Percentiles rank a stretch among this genome's conserved stretches.
Evolutionary conservation across 2,797 vertebrate genomes (phyloP).

Genomic region (Echiichthys vipera): DNA sequence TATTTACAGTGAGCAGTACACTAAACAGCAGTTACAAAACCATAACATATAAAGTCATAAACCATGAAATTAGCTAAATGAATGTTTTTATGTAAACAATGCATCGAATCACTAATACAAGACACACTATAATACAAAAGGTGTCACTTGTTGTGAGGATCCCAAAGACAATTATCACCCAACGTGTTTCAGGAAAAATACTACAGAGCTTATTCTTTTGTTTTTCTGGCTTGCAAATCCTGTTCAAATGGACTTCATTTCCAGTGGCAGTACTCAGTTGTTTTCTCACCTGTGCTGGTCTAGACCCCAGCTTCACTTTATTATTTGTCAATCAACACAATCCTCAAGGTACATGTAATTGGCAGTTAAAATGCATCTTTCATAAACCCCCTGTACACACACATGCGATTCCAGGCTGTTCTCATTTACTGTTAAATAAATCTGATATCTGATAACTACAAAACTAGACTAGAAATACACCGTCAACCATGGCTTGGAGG

Average conservation of each 20-base stretch:
- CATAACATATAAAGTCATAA: background rate
- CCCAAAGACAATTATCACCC: background rate
- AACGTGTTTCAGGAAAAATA: background rate
- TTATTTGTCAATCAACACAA: no score
- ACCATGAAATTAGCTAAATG: background rate
- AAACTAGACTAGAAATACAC: no score
- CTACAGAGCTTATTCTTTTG: background rate
- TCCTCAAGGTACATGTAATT: no score
- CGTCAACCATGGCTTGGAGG: no score
- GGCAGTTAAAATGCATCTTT: background rate
- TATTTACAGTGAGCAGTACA: background rate
- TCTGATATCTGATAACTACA: no score
- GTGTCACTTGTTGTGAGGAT: no score
- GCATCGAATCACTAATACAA: background rate
- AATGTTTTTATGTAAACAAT: background rate
- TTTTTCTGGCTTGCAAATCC: background rate
- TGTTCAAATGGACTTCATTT: background rate
- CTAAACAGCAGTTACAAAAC: background rate
- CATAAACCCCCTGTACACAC: background rate
- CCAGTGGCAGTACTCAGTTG: background rate
- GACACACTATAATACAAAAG: no score
- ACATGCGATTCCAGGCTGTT: no score
- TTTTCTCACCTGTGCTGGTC: no score
- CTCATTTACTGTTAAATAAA: no score
- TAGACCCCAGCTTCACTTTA: no score